Conservation (phyloP, 2,797 vertebrate genomes). For the Scolopax bukidnonensis region DNA sequence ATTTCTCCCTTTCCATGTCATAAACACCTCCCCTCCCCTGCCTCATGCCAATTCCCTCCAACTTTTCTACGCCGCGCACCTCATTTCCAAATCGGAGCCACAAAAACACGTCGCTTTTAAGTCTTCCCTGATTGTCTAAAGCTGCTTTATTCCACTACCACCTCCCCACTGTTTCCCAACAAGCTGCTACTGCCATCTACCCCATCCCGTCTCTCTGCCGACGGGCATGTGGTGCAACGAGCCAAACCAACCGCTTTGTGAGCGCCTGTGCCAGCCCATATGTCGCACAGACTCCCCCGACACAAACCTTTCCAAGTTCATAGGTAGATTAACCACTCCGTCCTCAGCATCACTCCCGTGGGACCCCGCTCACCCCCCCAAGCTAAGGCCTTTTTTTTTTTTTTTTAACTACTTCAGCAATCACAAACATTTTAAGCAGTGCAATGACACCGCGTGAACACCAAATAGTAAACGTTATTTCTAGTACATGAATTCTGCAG, state of each 20-base stretch:
- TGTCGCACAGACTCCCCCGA: neutral
- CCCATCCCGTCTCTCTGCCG: neutral
- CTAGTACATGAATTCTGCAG: neutral
- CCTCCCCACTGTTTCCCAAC: neutral
- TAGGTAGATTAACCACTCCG: neutral
- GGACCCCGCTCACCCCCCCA: neutral
- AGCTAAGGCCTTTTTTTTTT: neutral
- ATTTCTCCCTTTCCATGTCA: neutral
- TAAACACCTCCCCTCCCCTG: neutral
- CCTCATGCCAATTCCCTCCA: neutral
- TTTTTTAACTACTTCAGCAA: neutral
- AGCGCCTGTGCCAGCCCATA: neutral
- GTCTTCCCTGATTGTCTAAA: neutral
- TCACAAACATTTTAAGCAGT: neutral
- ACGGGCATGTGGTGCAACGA: fast-evolving
- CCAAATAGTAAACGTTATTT: neutral
- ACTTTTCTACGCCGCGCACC: fast-evolving
- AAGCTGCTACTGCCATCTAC: neutral
- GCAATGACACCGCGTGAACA: neutral
- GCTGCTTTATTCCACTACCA: neutral
- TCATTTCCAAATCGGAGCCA: neutral
- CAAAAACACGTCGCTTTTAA: neutral
- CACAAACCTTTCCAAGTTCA: neutral
- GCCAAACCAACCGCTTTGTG: neutral
- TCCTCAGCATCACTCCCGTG: neutral